Evolutionary conservation across 2,888 invertebrate genomes (phyloP).

Genomic region (Clanis bilineata): DNA sequence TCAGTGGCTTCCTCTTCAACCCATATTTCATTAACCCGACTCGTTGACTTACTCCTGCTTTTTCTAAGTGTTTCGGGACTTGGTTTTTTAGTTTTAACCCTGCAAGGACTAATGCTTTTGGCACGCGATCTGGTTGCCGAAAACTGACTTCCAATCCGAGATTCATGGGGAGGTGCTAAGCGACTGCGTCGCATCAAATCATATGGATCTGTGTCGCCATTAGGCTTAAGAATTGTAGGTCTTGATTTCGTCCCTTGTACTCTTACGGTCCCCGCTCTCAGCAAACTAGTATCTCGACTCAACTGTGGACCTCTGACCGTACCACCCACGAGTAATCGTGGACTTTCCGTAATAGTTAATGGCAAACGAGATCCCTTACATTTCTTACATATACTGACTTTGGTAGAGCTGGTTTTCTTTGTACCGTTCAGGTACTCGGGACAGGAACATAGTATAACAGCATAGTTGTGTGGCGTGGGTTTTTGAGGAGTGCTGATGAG

Average conservation of each 20-base stretch:
- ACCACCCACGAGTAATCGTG: slow-evolving; percentile 78
- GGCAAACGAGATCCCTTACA: slow-evolving; percentile 91
- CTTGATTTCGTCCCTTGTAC: slow-evolving; percentile 82
- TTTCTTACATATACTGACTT: slow-evolving; percentile 90
- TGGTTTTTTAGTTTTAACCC: slow-evolving; percentile 78
- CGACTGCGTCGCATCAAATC: slow-evolving; percentile 91
- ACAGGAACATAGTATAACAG: slow-evolving; percentile 91
- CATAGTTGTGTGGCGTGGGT: slow-evolving; percentile 84
- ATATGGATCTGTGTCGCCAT: slow-evolving; percentile 86
- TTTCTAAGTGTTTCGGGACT: slow-evolving; percentile 67
- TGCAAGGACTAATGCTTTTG: slow-evolving; percentile 82
- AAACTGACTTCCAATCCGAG: slow-evolving; percentile 79
- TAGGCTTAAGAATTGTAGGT: slow-evolving; percentile 85
- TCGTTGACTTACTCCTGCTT: slow-evolving; percentile 74
- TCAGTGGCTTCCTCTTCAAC: slow-evolving; percentile 65
- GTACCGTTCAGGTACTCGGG: slow-evolving; percentile 91
- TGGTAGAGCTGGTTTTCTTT: slow-evolving; percentile 86
- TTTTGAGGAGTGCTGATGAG: slow-evolving; percentile 80
- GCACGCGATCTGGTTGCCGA: slow-evolving; percentile 74
- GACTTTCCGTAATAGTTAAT: slow-evolving; percentile 84
- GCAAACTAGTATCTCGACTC: slow-evolving; percentile 68
- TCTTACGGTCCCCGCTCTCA: slow-evolving; percentile 85
- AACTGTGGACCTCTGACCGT: slow-evolving; percentile 83
- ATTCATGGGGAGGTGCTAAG: slow-evolving; percentile 84
- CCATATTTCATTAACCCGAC: slow-evolving; percentile 75